A percentile compares a stretch with the other conserved stretches of the same genome.
Conservation (phyloP, 35 echinoderm and acorn worm species). For the Chiridota heheva region DNA sequence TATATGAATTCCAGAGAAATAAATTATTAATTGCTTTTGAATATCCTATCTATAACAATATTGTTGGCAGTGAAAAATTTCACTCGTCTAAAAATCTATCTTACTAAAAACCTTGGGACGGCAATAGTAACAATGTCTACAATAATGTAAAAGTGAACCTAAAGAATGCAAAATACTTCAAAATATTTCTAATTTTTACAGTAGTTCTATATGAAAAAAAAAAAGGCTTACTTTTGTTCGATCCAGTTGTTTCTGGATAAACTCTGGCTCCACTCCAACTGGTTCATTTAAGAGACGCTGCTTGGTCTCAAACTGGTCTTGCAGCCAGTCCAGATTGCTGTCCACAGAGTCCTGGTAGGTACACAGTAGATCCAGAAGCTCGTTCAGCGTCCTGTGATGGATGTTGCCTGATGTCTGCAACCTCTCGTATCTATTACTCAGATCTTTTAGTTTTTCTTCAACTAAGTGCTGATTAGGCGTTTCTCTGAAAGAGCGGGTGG, state of each 20-base stretch:
- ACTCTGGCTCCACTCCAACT: constrained; percentile 83
- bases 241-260: constrained; percentile 88
- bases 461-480: constrained; percentile 66
- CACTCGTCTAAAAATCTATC: too few relatives aligned
- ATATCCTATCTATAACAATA: too few relatives aligned
- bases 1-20: too few relatives aligned
- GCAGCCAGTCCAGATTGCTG: constrained; percentile 48
- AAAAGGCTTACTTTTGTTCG: constrained; percentile 53
- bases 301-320: constrained; percentile 67
- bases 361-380: constrained; percentile 67
- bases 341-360: constrained; percentile 75
- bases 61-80: too few relatives aligned
- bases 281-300: constrained; percentile 75
- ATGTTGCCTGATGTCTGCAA: constrained; percentile 63
- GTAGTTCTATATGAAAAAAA: not conserved
- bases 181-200: not conserved
- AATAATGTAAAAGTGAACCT: too few relatives aligned
- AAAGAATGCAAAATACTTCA: too few relatives aligned
- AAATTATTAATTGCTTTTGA: not conserved
- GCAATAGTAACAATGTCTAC: too few relatives aligned
- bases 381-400: constrained; percentile 65
- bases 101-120: too few relatives aligned
- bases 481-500: constrained; percentile 73
- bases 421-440: constrained; percentile 69
- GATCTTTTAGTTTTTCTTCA: constrained; percentile 62